Evolutionary conservation across 2,888 invertebrate species (phyloP), one percentile per base, ranked within the genome.

Genomic region (Meandrusa payeni): DNA sequence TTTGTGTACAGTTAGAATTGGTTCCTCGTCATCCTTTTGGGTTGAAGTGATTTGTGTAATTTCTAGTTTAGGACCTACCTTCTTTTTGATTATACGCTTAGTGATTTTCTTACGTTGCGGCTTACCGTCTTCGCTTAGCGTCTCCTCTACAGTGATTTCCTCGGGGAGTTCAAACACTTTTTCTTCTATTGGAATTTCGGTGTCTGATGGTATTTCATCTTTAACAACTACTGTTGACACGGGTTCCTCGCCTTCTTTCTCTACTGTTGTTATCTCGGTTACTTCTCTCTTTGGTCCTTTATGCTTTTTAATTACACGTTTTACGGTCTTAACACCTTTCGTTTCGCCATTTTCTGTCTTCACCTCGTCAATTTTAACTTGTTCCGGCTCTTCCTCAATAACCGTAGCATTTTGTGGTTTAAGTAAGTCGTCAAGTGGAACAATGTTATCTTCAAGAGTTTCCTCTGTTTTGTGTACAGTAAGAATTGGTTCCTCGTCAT

Each of bases 61-160:
- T 15, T 15, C 15, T 50, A 52, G 61, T 33, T 60, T 52, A 10
- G 57, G 43, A 47, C 65, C 67, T 41, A 58, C 51, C 28, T 61
- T 65, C 48, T 64, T 67, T 47, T 65, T 68, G 24, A 69, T 64
- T 0, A 52, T 54, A 10, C 69, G 55, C 47, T 61, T 69, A 26
- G 61, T 66, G n/a, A 56, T 47, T 75, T 39, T 76, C 56, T 32
- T 62, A 15, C 15, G 15, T 15, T 15, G 15, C 2, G 15, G 4
- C 15, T 15, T 15, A 15, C 15, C 15, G 15, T 15, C 15, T 15
- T 15, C 15, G 4, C 15, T 4, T 15, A 4, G 4, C 2, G 4
- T 2, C 4, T 15, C 15, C 4, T 15, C 15, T 15, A 15, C 15
- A 4, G 15, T 15, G 2, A 4, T 15, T 4, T 15, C 15, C 4